Conservation (phyloP, 2,113 vertebrate species). For the Hemiscyllium ocellatum region DNA sequence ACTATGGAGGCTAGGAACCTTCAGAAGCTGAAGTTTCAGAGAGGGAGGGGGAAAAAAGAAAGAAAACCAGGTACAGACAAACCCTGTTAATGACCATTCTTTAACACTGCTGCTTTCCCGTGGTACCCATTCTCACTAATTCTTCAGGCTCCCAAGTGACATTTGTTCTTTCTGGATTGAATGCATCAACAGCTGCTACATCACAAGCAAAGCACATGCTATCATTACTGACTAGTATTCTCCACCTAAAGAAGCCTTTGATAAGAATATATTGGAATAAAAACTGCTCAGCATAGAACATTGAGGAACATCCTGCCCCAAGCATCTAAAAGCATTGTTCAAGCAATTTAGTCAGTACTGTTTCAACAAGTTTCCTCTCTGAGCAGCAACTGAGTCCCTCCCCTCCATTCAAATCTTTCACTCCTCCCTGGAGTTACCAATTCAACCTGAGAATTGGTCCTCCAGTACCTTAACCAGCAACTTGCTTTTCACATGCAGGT, state of each 20-base stretch:
- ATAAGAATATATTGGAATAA: not conserved
- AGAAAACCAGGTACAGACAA: not conserved
- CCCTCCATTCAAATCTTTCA: not conserved
- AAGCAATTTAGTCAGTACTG: not conserved
- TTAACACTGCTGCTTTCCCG: not conserved
- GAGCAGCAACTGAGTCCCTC: not conserved
- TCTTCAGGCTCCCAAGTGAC: not conserved
- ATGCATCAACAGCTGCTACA: not conserved
- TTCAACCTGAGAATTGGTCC: not conserved
- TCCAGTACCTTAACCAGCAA: not conserved
- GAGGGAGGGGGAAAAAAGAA: not conserved
- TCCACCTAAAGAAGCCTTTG: not conserved
- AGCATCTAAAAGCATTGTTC: not conserved
- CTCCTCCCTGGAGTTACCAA: not conserved
- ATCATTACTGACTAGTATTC: not conserved
- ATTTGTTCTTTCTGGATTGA: not conserved
- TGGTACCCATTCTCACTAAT: not conserved
- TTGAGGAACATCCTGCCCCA: not conserved
- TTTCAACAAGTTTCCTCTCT: not conserved
- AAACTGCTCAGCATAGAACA: not conserved
- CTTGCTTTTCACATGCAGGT: not conserved
- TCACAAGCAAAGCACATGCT: conserved; percentile 1
- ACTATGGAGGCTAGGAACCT: not conserved
- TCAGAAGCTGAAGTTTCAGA: not conserved
- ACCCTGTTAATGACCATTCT: not conserved